Percentiles rank a stretch among this genome's conserved stretches.
phyloP scores from a whole-genome alignment of 2,113 vertebrate genomes.

The Pomatostomus ruficeps region DNA sequence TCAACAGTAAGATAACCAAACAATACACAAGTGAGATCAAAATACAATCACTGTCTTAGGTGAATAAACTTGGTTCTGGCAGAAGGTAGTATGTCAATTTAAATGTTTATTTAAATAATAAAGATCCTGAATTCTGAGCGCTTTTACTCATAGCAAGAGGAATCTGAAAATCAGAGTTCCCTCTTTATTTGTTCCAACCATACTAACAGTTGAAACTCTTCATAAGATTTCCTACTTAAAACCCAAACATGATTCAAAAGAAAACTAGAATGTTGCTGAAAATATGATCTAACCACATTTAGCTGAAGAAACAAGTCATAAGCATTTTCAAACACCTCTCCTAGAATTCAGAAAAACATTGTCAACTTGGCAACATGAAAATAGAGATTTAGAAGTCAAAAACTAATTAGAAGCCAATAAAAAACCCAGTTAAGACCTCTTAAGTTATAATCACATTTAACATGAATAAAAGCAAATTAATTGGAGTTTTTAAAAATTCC shows the following conservation, averaged over 20 bases:
- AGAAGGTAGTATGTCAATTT: background rate
- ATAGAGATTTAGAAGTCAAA: background rate
- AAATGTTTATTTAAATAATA: background rate
- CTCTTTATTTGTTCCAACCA: background rate
- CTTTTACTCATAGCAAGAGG: background rate
- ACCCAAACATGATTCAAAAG: background rate
- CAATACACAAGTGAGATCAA: background rate
- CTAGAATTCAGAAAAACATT: background rate
- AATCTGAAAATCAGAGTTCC: conserved; percentile 7
- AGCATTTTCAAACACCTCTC: background rate
- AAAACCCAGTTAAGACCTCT: background rate
- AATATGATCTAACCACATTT: background rate
- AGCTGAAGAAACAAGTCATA: background rate
- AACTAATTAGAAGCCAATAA: background rate
- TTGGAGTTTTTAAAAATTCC: background rate
- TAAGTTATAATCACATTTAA: background rate
- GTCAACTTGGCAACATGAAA: background rate
- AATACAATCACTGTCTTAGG: background rate
- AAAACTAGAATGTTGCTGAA: conserved; percentile 12
- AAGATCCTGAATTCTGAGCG: background rate
- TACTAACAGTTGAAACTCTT: background rate
- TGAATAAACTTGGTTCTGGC: background rate
- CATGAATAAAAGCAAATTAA: background rate
- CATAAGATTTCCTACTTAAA: conserved; percentile 1
- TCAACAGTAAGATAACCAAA: background rate